These are phyloP conservation scores for Staurois parvus DNA, from an alignment of 2,797 vertebrate genomes.

Conservation along the genomic window DNA sequence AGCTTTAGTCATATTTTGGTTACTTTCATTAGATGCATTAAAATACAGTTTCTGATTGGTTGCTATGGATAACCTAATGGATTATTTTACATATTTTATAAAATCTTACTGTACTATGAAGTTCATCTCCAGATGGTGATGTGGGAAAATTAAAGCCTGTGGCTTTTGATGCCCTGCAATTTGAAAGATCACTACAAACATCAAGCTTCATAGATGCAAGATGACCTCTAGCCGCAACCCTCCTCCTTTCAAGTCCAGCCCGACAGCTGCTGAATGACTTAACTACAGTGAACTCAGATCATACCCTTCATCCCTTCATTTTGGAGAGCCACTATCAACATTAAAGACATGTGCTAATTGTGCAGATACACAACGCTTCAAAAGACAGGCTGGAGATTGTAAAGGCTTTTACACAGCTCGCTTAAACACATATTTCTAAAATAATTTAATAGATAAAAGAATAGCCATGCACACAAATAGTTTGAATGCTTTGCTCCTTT, in stretches of 20 bases:
- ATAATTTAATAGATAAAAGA: too few species aligned
- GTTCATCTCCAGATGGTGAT: background rate
- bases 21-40: too few species aligned
- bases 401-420: too few species aligned
- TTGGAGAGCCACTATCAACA: slow-evolving; percentile 2
- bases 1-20: too few species aligned
- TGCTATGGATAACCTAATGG: too few species aligned
- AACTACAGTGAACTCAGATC: slow-evolving; percentile 23
- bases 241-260: background rate
- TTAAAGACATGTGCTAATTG: slow-evolving; percentile 18
- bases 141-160: slow-evolving; percentile 10
- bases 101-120: background rate
- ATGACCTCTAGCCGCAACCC: background rate
- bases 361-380: background rate
- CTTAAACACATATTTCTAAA: too few species aligned
- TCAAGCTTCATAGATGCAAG: background rate
- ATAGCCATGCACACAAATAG: too few species aligned
- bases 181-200: background rate
- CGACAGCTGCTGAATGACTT: slow-evolving; percentile 38
- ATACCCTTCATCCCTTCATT: background rate
- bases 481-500: too few species aligned
- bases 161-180: background rate
- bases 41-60: too few species aligned
- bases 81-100: too few species aligned
- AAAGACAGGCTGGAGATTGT: background rate